Evolutionary conservation across 2,888 invertebrate species (phyloP).

Genomic region (Caenorhabditis auriculariae): DNA sequence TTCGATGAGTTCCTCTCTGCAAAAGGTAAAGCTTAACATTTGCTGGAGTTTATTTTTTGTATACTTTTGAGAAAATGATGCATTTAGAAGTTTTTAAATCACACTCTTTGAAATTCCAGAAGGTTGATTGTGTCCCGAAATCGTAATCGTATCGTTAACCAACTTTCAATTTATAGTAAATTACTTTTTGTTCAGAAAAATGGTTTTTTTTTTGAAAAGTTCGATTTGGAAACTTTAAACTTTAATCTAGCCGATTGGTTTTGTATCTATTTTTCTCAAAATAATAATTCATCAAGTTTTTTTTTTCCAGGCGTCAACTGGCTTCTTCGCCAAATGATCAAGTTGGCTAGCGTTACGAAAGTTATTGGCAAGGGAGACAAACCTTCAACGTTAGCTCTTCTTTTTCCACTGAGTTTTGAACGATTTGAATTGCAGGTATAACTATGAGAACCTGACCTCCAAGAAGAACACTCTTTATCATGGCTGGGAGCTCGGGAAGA

Average conservation of each 20-base stretch:
- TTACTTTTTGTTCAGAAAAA: background rate
- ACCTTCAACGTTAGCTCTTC: conserved; percentile 22
- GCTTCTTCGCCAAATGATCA: conserved; percentile 55
- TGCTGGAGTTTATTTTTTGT: background rate
- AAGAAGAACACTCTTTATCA: conserved; percentile 53
- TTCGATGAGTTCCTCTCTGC: conserved; percentile 61
- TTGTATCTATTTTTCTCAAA: too few species aligned
- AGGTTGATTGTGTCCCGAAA: background rate
- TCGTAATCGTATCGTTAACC: background rate
- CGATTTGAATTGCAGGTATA: conserved; percentile 28
- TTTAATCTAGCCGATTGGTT: too few species aligned
- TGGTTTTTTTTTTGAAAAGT: background rate
- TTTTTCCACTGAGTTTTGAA: background rate
- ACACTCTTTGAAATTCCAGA: too few species aligned
- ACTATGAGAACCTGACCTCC: conserved; percentile 50
- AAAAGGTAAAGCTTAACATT: conserved; percentile 53
- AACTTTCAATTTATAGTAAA: background rate
- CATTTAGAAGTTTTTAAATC: too few species aligned
- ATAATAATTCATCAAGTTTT: background rate
- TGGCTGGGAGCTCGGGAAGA: conserved; percentile 52
- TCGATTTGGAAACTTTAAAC: background rate
- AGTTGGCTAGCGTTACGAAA: conserved; percentile 57
- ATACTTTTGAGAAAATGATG: too few species aligned
- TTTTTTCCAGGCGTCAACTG: conserved; percentile 37
- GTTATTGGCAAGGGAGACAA: conserved; percentile 30